These are phyloP conservation scores for Upupa epops DNA, from an alignment of 2,113 vertebrate genomes.

Conservation along the genomic window DNA sequence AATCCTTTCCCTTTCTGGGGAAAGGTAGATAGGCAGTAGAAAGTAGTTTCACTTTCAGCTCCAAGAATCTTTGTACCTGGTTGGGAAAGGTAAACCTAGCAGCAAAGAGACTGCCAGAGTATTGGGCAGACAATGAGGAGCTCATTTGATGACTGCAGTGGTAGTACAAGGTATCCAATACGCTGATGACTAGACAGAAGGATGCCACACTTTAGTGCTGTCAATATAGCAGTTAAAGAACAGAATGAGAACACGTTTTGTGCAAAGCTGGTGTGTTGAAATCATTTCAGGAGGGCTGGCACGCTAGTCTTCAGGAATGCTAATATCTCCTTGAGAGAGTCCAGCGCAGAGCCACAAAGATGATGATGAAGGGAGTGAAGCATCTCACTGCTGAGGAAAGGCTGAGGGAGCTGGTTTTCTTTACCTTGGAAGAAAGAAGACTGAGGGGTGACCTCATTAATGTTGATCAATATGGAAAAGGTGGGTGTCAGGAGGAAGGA, in stretches of 20 bases:
- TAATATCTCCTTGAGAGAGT: no score
- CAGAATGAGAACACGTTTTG: background rate
- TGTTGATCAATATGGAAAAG: no score
- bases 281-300: background rate
- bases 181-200: constrained; percentile 8
- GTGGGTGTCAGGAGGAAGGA: no score
- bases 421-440: no score
- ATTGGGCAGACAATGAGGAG: background rate
- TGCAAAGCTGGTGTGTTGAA: background rate
- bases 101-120: background rate
- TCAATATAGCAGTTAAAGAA: background rate
- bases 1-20: background rate
- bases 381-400: no score
- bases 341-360: no score
- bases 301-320: background rate
- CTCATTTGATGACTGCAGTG: background rate
- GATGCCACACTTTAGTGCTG: background rate
- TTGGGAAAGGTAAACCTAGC: background rate
- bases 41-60: background rate
- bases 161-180: background rate
- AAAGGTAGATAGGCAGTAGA: background rate
- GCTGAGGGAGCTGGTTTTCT: no score
- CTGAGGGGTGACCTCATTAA: no score
- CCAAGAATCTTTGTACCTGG: background rate
- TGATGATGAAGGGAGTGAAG: no score